Evolutionary conservation across 2,888 invertebrate genomes (phyloP), one percentile per base, ranked within the genome.

Genomic region (Eueremaeus valkanovi): DNA sequence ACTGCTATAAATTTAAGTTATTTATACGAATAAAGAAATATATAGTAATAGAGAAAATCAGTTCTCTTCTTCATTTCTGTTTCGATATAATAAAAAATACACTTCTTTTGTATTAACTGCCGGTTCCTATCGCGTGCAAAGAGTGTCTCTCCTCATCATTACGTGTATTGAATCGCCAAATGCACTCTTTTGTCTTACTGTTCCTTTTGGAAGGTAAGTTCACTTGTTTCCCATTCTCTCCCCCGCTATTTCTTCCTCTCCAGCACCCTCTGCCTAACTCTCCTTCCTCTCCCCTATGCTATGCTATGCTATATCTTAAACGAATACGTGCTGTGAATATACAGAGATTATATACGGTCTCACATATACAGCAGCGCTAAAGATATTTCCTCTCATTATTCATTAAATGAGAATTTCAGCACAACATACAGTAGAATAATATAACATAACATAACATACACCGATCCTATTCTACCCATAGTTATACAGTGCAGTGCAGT

Each of bases 371-470:
- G 24, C 9, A 33, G 21, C 5, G 31, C 36, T 66, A 66, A 21
- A 36, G 66, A 66, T 66, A 66, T 66, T 66, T 66, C 66, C 66
- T 66, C 66, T 66, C 66, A 66, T 66, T 66, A 66, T 66, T 66
- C 36, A 66, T 66, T 61, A 66, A 66, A 66, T 66, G 66, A 66
- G 36, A 66, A 66, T 66, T 66, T 66, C 36, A 36, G 66, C n/a
- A 36, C 6, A 66, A 66, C 66, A n/a, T n/a, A n/a, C n/a, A n/a
- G n/a, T n/a, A n/a, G n/a, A n/a, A n/a, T n/a, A n/a, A n/a, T n/a
- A 63, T 63, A 31, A 63, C 63, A 63, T 3, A 33, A 11, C 3
- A 29, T 18, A 63, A 63, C 31, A 66, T 21, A n/a, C n/a, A n/a
- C n/a, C n/a, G n/a, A n/a, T n/a, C n/a, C n/a, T n/a, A n/a, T n/a